Base-by-base conservation (phyloP, 1,140 invertebrate genomes). In the Chlorops oryzae region DNA sequence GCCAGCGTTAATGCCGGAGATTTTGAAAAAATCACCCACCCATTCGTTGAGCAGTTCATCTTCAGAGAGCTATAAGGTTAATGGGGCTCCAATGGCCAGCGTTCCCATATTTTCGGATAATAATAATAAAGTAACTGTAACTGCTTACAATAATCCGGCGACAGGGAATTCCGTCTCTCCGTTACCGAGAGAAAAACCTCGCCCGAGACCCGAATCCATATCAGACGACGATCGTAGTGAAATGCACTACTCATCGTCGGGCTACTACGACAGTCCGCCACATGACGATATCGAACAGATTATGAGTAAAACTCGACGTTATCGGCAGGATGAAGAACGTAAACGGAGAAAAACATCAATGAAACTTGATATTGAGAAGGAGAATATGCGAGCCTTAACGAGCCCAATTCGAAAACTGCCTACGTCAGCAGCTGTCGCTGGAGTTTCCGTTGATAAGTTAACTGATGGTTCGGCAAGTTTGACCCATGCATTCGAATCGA, bases 211-310 rank as follows among this genome's bases (percentile, higher is more conserved):
- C 1, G 78, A 78, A 46, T 81, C 80, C 22, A 64, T 81, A 52
- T 81, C 80, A 3, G 81, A 83, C 58, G 82, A 83, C 58, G 83
- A 84, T 63, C 74, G 77, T 64, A 84, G 81, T 68, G 81, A 80
- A 28, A 59, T 72, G 32, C 82, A 82, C 50, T 85, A 85, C 61
- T 87, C 84, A 39, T 87, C 86, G 2, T 86, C 86, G 2, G 86
- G 84, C 2, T 86, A 86, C 56, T 88, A 88, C 62, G 85, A 87
- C 61, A 87, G 85, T 62, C 86, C 86, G 10, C 85, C 85, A 28
- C 78, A 84, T 0, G 85, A 88, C 58, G 78, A 70, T n/a, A 64
- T 64, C 20, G 43, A 54, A 7, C 23, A 39, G 55, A 57, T 27
- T 56, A 24, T 43, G 28, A 62, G 27, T 47, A 63, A 70, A 45